These are phyloP conservation scores for Heliothis virescens DNA, from an alignment of 1,140 invertebrate genomes.

Conservation along the genomic window DNA sequence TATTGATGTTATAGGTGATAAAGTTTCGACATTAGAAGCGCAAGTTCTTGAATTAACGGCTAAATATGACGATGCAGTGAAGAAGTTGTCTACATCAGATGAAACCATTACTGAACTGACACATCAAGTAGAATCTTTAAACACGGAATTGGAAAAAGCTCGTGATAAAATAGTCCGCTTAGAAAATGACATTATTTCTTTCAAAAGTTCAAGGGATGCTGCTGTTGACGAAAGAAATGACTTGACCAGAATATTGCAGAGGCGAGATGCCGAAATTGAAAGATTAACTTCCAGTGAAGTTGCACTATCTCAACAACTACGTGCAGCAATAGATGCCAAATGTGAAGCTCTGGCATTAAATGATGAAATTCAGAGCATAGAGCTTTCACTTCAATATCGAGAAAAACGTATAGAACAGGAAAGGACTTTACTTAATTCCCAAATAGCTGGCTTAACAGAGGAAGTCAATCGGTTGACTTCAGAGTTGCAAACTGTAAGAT, in stretches of 20 bases:
- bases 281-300: slow-evolving; percentile 88
- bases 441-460: slow-evolving; percentile 91
- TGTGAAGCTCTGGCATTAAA: slow-evolving; percentile 93
- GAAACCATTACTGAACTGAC: slow-evolving; percentile 88
- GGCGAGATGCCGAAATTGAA: slow-evolving; percentile 90
- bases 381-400: slow-evolving; percentile 92
- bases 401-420: slow-evolving; percentile 95
- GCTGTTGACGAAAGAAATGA: slow-evolving; percentile 91
- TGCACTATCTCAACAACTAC: slow-evolving; percentile 89
- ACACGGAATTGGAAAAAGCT: slow-evolving; percentile 88
- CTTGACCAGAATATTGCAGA: slow-evolving; percentile 89
- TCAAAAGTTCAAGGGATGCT: slow-evolving; percentile 86
- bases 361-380: slow-evolving; percentile 93
- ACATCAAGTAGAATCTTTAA: slow-evolving; percentile 87
- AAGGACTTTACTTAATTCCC: slow-evolving; percentile 90
- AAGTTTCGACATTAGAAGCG: slow-evolving; percentile 87
- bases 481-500: slow-evolving; percentile 91
- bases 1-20: slow-evolving; percentile 86
- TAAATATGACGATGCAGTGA: slow-evolving; percentile 88
- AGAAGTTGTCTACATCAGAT: slow-evolving; percentile 88
- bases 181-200: slow-evolving; percentile 79
- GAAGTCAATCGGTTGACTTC: slow-evolving; percentile 91
- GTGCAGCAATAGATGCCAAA: slow-evolving; percentile 90
- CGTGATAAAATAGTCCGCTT: slow-evolving; percentile 85
- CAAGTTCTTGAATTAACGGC: slow-evolving; percentile 87